Conservation (phyloP, 2,797 vertebrate species). For the Propithecus deckenii region DNA sequence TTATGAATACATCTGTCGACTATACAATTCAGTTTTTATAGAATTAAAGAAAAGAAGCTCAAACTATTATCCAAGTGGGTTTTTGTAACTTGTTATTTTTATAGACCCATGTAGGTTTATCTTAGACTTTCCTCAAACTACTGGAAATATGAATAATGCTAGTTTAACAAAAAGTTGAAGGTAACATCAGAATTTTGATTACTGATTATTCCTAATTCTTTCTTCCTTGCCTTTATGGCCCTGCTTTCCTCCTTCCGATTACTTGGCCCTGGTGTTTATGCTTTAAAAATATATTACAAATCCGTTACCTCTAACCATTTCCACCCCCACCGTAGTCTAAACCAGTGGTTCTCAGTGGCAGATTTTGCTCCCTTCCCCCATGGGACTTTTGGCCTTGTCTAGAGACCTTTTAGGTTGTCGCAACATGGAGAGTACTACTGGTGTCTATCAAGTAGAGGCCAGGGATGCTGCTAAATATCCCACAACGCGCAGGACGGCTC, state of each 20-base stretch:
- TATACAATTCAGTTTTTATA: slow-evolving; percentile 47
- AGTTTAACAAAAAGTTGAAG: neutral
- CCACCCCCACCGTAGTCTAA: neutral
- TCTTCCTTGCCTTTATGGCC: neutral
- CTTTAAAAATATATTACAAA: neutral
- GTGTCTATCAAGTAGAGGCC: neutral
- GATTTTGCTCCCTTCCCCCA: neutral
- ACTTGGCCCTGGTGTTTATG: neutral
- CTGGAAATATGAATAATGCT: neutral
- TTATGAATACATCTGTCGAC: slow-evolving; percentile 63
- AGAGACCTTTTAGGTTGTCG: neutral
- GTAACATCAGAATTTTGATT: neutral
- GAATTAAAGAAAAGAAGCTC: slow-evolving; percentile 41
- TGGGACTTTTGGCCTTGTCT: neutral
- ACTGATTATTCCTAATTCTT: neutral
- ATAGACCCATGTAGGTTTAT: neutral
- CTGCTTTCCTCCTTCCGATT: neutral
- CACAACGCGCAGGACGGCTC: neutral
- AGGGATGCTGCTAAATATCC: neutral
- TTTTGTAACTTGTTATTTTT: neutral
- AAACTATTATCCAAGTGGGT: neutral
- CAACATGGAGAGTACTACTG: neutral
- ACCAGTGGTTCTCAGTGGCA: neutral
- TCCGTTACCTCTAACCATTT: neutral
- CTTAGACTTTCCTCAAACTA: slow-evolving; percentile 1